Percentiles rank a stretch among this genome's conserved stretches.
phyloP scores from a whole-genome alignment of 2,888 invertebrate species.

The Erebia epiphron region DNA sequence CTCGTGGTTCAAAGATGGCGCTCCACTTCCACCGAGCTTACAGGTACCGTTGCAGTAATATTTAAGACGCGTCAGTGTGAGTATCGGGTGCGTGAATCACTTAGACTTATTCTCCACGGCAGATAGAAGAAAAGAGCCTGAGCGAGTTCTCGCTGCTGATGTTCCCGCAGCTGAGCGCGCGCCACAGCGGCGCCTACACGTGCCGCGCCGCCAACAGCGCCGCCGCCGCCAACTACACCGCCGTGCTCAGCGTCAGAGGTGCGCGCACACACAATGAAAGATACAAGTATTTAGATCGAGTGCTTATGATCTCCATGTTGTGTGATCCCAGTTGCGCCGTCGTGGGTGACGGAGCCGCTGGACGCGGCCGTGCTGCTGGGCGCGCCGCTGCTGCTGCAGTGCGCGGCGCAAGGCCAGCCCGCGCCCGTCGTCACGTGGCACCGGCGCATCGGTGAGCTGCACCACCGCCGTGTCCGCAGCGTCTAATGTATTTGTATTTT shows the following conservation, averaged over 20 bases:
- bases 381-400: slow-evolving; percentile 86
- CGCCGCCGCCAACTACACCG: slow-evolving; percentile 86
- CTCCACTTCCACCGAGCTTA: slow-evolving; percentile 82
- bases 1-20: slow-evolving; percentile 86
- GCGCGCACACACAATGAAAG: no score
- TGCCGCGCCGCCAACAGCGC: slow-evolving; percentile 88
- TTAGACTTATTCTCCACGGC: slow-evolving; percentile 30
- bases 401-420: slow-evolving; percentile 89
- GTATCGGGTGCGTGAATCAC: neutral
- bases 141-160: slow-evolving; percentile 88
- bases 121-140: slow-evolving; percentile 86
- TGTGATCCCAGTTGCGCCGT: slow-evolving; percentile 85
- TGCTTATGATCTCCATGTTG: no score
- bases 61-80: neutral
- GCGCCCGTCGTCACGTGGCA: slow-evolving; percentile 86
- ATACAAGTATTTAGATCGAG: no score
- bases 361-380: slow-evolving; percentile 88
- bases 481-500: neutral
- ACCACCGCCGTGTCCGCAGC: neutral
- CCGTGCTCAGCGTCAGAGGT: slow-evolving; percentile 87
- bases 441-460: slow-evolving; percentile 64
- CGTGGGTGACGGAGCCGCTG: slow-evolving; percentile 87
- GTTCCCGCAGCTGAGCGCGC: slow-evolving; percentile 85
- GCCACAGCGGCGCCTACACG: slow-evolving; percentile 87
- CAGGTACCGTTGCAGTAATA: slow-evolving; percentile 68